phyloP scores from a whole-genome alignment of 2,888 invertebrate genomes.

The Plagodis pulveraria region DNA sequence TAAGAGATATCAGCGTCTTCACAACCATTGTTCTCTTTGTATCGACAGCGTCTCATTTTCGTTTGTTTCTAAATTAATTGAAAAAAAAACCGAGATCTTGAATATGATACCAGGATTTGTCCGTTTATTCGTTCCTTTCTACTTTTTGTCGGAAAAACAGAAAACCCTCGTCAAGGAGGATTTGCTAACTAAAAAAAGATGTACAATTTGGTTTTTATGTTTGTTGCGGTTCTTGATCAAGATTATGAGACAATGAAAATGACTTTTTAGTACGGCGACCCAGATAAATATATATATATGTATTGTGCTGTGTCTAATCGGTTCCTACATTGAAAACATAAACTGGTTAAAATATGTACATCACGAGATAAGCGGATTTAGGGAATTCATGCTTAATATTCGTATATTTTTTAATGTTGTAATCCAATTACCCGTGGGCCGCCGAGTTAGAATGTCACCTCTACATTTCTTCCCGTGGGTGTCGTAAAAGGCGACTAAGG shows the following conservation, averaged over 20 bases:
- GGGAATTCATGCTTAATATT: no score
- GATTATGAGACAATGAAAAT: conserved; percentile 51
- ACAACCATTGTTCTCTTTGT: conserved; percentile 19
- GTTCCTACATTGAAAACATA: no score
- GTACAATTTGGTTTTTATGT: conserved; percentile 78
- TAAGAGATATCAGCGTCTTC: conserved; percentile 5
- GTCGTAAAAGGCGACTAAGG: no score
- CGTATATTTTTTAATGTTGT: no score
- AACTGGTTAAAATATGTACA: no score
- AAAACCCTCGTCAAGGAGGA: conserved; percentile 79
- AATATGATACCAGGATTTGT: conserved; percentile 72
- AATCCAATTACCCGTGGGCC: no score
- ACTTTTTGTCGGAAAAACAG: conserved; percentile 67
- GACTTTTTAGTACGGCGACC: no score
- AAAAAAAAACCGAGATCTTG: conserved; percentile 61
- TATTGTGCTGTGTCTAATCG: no score
- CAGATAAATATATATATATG: no score
- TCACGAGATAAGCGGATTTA: no score
- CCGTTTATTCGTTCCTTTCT: conserved; percentile 72
- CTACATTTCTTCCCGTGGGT: no score
- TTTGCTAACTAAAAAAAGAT: conserved; percentile 79
- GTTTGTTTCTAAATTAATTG: conserved; percentile 57
- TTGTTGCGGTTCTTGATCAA: conserved; percentile 76
- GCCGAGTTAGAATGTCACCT: no score
- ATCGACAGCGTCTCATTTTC: conserved; percentile 28